phyloP scores from a whole-genome alignment of 2,888 invertebrate species.

The Formica aserva region DNA sequence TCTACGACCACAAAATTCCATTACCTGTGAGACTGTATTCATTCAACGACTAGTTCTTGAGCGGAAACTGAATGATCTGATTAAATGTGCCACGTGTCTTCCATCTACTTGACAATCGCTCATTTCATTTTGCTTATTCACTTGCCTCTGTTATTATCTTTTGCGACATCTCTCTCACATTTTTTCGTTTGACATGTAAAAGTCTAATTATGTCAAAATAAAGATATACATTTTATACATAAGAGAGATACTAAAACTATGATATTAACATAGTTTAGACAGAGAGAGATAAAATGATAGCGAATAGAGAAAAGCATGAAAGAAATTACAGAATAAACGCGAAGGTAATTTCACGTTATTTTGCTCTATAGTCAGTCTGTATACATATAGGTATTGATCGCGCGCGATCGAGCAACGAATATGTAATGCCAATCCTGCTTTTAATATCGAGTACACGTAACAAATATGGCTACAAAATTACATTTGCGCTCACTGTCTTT shows the following conservation, averaged over 20 bases:
- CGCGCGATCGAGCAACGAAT: constrained; percentile 42
- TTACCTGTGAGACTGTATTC: constrained; percentile 48
- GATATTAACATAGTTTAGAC: not conserved
- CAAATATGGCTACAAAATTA: constrained; percentile 9
- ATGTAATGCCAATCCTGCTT: not conserved
- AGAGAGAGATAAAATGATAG: not conserved
- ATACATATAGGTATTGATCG: constrained; percentile 27
- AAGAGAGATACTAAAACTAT: not conserved
- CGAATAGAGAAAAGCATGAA: not conserved
- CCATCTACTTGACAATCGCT: constrained; percentile 21
- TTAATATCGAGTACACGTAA: constrained; percentile 23
- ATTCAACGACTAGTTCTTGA: constrained; percentile 43
- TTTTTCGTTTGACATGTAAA: constrained; percentile 14
- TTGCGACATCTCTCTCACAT: not conserved
- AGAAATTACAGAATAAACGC: constrained; percentile 29
- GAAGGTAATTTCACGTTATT: constrained; percentile 33
- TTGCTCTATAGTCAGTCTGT: not conserved
- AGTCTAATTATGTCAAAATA: constrained; percentile 5
- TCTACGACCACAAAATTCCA: constrained; percentile 53
- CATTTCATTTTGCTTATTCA: constrained; percentile 59
- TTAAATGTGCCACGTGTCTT: constrained; percentile 40
- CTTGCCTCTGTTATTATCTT: constrained; percentile 19
- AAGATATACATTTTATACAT: not conserved
- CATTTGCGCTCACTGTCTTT: not conserved
- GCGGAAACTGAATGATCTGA: constrained; percentile 39